These are phyloP conservation scores for Tachystola acroxantha DNA, from an alignment of 2,888 invertebrate species.

Conservation along the genomic window DNA sequence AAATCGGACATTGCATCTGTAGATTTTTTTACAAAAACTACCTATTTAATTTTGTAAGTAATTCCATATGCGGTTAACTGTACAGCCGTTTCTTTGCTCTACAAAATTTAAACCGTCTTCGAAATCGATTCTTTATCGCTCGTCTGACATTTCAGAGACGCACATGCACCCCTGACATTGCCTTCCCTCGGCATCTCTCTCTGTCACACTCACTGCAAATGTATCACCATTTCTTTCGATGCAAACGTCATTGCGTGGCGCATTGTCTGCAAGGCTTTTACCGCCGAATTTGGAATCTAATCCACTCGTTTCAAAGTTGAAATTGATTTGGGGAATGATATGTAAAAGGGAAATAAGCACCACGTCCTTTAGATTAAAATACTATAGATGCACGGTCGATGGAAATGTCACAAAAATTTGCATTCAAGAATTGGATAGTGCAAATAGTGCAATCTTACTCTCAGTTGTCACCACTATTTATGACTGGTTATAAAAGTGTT, in stretches of 20 bases:
- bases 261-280: constrained; percentile 52
- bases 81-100: too few relatives aligned
- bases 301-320: constrained; percentile 24
- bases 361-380: too few relatives aligned
- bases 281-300: constrained; percentile 34
- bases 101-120: constrained; percentile 40
- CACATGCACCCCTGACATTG: constrained; percentile 58
- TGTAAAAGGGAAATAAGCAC: constrained; percentile 71
- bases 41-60: too few relatives aligned
- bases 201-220: constrained; percentile 27
- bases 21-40: too few relatives aligned
- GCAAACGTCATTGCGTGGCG: constrained; percentile 76
- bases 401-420: too few relatives aligned
- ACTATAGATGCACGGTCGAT: too few relatives aligned
- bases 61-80: too few relatives aligned
- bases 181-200: constrained; percentile 47
- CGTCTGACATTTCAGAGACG: constrained; percentile 48
- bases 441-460: too few relatives aligned
- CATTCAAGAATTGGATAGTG: too few relatives aligned
- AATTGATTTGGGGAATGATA: constrained; percentile 20
- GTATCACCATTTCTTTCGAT: constrained; percentile 40
- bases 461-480: too few relatives aligned
- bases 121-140: constrained; percentile 68
- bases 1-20: too few relatives aligned
- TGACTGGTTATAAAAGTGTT: too few relatives aligned